Percentiles rank a stretch among this genome's conserved stretches.
phyloP scores from a whole-genome alignment of 1,140 invertebrate genomes.

The Lepidurus apus region DNA sequence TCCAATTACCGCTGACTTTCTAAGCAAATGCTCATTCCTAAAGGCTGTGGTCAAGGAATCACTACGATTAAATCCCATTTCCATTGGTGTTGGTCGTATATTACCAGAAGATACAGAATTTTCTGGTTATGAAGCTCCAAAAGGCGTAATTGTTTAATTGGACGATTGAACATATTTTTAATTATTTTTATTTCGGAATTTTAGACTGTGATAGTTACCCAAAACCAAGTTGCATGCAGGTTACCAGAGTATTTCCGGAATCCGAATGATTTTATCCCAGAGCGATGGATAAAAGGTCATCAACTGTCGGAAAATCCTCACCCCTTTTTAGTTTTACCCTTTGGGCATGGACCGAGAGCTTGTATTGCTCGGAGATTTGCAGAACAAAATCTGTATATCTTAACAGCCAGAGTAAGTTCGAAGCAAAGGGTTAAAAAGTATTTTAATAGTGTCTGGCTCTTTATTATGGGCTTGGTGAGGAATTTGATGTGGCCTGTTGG shows the following conservation, averaged over 20 bases:
- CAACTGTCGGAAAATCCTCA: slow-evolving; percentile 52
- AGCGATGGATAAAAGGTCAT: slow-evolving; percentile 63
- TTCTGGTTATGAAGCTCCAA: slow-evolving; percentile 74
- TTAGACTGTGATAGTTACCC: slow-evolving; percentile 79
- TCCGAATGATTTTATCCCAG: slow-evolving; percentile 64
- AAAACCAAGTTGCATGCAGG: slow-evolving; percentile 73
- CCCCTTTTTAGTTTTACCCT: slow-evolving; percentile 76
- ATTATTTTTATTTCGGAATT: slow-evolving; percentile 22
- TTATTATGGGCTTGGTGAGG: background rate
- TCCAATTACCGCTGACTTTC: slow-evolving; percentile 52
- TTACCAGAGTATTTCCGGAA: slow-evolving; percentile 62
- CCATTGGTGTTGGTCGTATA: slow-evolving; percentile 71
- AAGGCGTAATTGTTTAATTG: slow-evolving; percentile 59
- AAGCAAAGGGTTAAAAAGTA: background rate
- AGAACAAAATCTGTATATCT: slow-evolving; percentile 76
- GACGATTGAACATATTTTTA: background rate
- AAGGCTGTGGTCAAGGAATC: slow-evolving; percentile 79
- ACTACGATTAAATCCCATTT: slow-evolving; percentile 73
- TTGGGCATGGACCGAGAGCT: slow-evolving; percentile 78
- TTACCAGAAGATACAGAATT: slow-evolving; percentile 68
- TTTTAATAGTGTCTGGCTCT: background rate
- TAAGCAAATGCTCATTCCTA: slow-evolving; percentile 61
- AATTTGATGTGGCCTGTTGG: slow-evolving; percentile 27
- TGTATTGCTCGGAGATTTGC: slow-evolving; percentile 83
- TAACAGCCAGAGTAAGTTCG: slow-evolving; percentile 64